Evolutionary conservation across 2,888 invertebrate genomes (phyloP).

Genomic region (Tanaodytes sp.): DNA sequence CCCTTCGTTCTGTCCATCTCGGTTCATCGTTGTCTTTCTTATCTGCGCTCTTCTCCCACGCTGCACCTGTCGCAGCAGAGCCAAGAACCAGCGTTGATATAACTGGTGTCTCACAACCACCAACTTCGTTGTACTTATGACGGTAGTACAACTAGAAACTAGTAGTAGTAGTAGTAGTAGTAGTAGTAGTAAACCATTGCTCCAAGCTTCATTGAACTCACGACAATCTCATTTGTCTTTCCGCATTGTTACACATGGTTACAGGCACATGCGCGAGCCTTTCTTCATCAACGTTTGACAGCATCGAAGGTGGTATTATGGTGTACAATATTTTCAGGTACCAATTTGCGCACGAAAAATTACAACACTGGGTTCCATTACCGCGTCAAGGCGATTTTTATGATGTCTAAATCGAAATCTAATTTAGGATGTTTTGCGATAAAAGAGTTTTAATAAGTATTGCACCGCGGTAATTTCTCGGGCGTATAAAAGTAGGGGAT

Average conservation of each 20-base stretch:
- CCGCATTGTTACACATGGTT: slow-evolving; percentile 44
- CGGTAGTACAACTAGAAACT: slow-evolving; percentile 16
- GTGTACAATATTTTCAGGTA: too few species aligned
- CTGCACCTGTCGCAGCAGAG: slow-evolving; percentile 71
- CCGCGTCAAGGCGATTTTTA: too few species aligned
- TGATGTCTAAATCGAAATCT: too few species aligned
- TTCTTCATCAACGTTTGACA: neutral
- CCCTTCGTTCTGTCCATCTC: slow-evolving; percentile 49
- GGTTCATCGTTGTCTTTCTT: slow-evolving; percentile 56
- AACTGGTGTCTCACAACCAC: too few species aligned
- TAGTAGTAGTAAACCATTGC: slow-evolving; percentile 56
- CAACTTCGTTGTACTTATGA: too few species aligned
- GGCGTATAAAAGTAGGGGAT: slow-evolving; percentile 38
- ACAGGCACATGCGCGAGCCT: slow-evolving; percentile 2
- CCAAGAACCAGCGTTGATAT: too few species aligned
- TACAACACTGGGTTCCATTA: too few species aligned
- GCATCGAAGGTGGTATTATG: neutral
- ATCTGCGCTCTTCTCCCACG: slow-evolving; percentile 66
- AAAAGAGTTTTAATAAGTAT: slow-evolving; percentile 57
- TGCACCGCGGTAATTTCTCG: slow-evolving; percentile 31
- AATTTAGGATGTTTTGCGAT: slow-evolving; percentile 59
- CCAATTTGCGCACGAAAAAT: too few species aligned
- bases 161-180: slow-evolving; percentile 37
- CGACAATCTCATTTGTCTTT: slow-evolving; percentile 66
- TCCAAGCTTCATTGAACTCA: slow-evolving; percentile 60